Evolutionary conservation across 2,113 vertebrate species (phyloP).

Genomic region (Barbus barbus): DNA sequence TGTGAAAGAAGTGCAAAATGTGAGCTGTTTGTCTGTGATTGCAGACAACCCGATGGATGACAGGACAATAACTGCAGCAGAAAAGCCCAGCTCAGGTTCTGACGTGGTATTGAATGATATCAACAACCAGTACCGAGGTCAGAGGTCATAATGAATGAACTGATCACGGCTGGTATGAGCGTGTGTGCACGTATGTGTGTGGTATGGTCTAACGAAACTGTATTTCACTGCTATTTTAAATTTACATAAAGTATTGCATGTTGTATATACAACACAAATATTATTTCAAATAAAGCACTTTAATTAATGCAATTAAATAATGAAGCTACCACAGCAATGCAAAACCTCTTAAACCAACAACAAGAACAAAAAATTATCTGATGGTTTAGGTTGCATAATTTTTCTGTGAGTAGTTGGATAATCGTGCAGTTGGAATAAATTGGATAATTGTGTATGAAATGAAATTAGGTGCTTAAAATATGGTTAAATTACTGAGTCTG

Average conservation of each 20-base stretch:
- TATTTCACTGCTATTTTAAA: neutral
- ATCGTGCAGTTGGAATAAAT: neutral
- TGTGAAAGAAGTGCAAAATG: neutral
- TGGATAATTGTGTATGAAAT: neutral
- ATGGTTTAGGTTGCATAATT: neutral
- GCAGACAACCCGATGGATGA: conserved; percentile 67
- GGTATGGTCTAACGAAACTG: neutral
- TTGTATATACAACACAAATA: neutral
- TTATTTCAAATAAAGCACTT: conserved; percentile 1
- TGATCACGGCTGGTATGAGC: too few species aligned
- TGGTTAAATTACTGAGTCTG: neutral
- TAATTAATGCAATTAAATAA: neutral
- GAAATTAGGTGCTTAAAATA: neutral
- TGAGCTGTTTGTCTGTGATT: neutral
- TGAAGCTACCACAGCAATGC: too few species aligned
- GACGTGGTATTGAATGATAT: conserved; percentile 75
- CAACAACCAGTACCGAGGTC: conserved; percentile 58
- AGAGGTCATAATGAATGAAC: conserved; percentile 47
- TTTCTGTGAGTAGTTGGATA: neutral
- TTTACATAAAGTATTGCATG: neutral
- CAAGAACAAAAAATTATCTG: neutral
- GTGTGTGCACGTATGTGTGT: neutral
- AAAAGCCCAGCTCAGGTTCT: conserved; percentile 33
- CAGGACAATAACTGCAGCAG: conserved; percentile 61
- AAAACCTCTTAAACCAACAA: neutral